Conservation (phyloP, 2,888 invertebrate genomes). For the Gortyna flavago region DNA sequence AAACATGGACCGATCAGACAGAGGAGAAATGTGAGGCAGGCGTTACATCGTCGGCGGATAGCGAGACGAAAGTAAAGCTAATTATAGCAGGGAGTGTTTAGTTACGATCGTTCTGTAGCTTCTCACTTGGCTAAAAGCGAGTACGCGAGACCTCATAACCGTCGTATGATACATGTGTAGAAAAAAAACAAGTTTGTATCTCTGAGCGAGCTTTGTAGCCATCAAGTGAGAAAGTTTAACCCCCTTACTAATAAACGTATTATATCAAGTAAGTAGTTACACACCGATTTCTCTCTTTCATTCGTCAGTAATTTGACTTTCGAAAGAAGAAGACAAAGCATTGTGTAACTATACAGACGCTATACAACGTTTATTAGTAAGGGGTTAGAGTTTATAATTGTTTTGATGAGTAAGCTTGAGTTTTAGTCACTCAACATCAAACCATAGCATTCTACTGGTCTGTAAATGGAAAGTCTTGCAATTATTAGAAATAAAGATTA, state of each 20-base stretch:
- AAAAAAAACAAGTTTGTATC: neutral
- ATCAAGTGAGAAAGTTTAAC: neutral
- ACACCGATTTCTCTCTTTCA: too few relatives aligned
- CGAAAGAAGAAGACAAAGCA: too few relatives aligned
- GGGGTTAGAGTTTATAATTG: too few relatives aligned
- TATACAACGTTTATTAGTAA: too few relatives aligned
- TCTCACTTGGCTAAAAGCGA: neutral
- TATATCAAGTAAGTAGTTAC: too few relatives aligned
- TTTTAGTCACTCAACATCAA: neutral
- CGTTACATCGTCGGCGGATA: neutral
- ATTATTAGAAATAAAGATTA: neutral
- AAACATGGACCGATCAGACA: slow-evolving; percentile 70
- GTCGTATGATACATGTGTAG: neutral
- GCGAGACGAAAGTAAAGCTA: neutral
- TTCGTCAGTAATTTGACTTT: too few relatives aligned
- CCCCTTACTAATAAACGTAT: too few relatives aligned
- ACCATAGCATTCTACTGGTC: neutral
- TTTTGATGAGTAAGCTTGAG: neutral
- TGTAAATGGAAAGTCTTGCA: neutral
- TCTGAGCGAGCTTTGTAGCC: neutral
- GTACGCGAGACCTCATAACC: neutral
- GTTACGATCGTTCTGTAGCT: neutral
- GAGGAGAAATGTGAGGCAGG: slow-evolving; percentile 15
- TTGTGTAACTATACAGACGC: too few relatives aligned
- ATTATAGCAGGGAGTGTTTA: neutral